These are phyloP conservation scores for Drosophila suzukii DNA, from an alignment of 1,140 invertebrate species.

Conservation along the genomic window DNA sequence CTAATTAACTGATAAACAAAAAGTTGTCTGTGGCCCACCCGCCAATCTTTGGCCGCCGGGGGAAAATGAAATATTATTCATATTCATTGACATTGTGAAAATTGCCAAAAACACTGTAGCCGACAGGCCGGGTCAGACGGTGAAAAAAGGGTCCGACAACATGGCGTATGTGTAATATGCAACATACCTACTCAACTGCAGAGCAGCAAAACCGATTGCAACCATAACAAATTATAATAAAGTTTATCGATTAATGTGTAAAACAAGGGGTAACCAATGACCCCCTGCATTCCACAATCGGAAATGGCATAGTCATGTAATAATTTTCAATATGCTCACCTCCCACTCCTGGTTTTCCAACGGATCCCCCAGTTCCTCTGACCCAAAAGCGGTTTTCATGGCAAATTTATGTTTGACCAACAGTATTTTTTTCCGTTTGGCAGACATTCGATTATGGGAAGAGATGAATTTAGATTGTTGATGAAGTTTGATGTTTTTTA, in stretches of 20 bases:
- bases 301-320: constrained; percentile 31
- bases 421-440: constrained; percentile 14
- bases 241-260: constrained; percentile 77
- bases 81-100: constrained; percentile 49
- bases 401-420: constrained; percentile 54
- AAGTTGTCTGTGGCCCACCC: constrained; percentile 32
- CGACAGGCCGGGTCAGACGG: constrained; percentile 37
- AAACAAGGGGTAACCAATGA: constrained; percentile 35
- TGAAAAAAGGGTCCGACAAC: constrained; percentile 47
- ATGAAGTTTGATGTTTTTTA: not conserved
- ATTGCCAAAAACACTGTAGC: constrained; percentile 41
- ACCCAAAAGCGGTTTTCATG: constrained; percentile 33
- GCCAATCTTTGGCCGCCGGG: constrained; percentile 3
- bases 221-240: constrained; percentile 77
- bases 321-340: constrained; percentile 63
- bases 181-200: not conserved
- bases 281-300: not conserved
- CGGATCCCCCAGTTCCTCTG: not conserved
- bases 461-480: not conserved
- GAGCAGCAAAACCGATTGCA: constrained; percentile 24
- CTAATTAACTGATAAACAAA: constrained; percentile 80
- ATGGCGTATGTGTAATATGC: constrained; percentile 57
- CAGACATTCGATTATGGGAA: not conserved
- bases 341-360: constrained; percentile 1
- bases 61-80: constrained; percentile 67